Conservation (phyloP, 2,797 vertebrate genomes). For the Limosa lapponica region DNA sequence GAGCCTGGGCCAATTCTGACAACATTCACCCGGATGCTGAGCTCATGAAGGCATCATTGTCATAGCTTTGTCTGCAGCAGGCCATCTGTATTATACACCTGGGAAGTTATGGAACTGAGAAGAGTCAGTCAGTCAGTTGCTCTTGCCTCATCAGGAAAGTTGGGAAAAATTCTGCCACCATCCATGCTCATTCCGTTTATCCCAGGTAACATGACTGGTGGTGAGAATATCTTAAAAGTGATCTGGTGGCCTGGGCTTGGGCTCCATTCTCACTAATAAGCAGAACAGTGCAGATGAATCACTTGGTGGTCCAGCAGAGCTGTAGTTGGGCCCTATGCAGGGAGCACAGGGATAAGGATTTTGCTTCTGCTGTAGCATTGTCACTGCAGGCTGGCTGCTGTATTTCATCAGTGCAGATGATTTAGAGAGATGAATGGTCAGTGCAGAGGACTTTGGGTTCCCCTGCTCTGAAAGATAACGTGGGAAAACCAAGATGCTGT, state of each 20-base stretch:
- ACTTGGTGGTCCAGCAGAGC: not conserved
- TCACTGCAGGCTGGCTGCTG: not conserved
- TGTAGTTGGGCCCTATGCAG: not conserved
- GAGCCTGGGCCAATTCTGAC: not conserved
- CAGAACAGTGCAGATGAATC: not conserved
- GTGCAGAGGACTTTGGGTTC: not conserved
- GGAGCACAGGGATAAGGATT: not conserved
- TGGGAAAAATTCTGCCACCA: not conserved
- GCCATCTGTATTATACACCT: not conserved
- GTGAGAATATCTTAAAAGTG: not conserved
- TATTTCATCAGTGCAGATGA: not conserved
- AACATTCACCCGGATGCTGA: not conserved
- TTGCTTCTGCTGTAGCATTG: not conserved
- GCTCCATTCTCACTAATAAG: not conserved
- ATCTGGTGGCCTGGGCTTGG: not conserved
- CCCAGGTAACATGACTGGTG: not conserved
- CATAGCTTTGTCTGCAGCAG: not conserved
- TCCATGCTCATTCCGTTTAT: not conserved
- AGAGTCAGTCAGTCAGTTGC: not conserved
- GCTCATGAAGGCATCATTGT: not conserved
- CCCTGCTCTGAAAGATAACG: not conserved
- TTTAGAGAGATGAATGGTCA: not conserved
- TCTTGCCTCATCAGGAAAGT: not conserved
- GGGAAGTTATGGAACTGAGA: not conserved
- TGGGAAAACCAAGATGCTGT: not conserved